Conservation (phyloP, 92 coral and sea anemone genomes). For the Paragorgia papillata region DNA sequence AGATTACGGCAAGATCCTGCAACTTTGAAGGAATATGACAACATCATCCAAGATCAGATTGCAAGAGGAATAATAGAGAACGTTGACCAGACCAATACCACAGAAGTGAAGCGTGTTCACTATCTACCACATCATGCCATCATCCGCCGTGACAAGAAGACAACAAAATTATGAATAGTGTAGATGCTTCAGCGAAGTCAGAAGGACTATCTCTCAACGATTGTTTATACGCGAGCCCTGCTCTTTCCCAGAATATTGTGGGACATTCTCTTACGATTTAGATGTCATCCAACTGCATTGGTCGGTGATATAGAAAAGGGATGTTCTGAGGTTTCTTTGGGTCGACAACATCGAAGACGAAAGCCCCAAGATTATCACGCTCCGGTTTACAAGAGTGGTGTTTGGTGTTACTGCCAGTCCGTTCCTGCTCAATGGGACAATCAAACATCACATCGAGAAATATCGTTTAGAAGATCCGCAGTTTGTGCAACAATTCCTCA, state of each 20-base stretch:
- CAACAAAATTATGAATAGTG: not conserved
- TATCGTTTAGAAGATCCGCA: too few species aligned
- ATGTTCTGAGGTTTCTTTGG: not conserved
- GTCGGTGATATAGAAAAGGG: not conserved
- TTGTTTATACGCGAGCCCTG: not conserved
- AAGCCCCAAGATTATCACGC: too few species aligned
- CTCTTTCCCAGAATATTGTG: not conserved
- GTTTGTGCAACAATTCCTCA: too few species aligned
- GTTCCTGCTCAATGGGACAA: too few species aligned
- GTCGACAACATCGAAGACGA: not conserved
- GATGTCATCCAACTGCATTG: too few species aligned
- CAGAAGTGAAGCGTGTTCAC: not conserved
- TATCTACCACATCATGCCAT: not conserved
- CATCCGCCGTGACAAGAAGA: not conserved
- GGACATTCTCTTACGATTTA: too few species aligned
- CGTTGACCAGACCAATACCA: not conserved
- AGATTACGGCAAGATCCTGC: not conserved
- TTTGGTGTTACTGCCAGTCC: too few species aligned
- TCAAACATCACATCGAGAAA: too few species aligned
- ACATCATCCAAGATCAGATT: not conserved
- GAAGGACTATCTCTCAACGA: not conserved
- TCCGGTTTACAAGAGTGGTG: too few species aligned
- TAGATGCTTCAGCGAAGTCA: not conserved
- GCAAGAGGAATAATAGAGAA: not conserved
- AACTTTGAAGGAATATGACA: not conserved